phyloP scores from a whole-genome alignment of 2,797 vertebrate genomes.

The Oreortyx pictus region DNA sequence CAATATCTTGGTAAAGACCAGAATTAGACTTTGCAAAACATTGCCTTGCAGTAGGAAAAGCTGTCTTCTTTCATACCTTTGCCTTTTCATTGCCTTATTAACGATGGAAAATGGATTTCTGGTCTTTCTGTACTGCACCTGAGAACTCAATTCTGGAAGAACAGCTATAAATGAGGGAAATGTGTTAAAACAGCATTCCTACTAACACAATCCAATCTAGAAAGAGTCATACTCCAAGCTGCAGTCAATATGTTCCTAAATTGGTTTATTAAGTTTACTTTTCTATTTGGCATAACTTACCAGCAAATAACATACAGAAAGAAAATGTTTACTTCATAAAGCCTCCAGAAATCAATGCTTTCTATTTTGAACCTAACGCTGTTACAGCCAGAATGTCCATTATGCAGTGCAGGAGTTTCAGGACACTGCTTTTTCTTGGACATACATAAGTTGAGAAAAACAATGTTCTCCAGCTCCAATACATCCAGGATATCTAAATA shows the following conservation, averaged over 20 bases:
- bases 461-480: not conserved
- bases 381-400: conserved; percentile 28
- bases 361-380: conserved; percentile 10
- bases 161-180: not conserved
- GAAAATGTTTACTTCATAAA: conserved; percentile 56
- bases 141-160: not conserved
- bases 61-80: not conserved
- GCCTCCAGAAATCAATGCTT: conserved; percentile 45
- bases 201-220: not conserved
- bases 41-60: not conserved
- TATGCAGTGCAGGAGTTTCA: conserved; percentile 3
- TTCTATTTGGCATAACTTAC: conserved; percentile 38
- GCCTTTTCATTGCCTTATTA: not conserved
- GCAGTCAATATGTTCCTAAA: not conserved
- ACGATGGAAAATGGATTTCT: not conserved
- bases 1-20: not conserved
- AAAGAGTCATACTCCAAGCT: not conserved
- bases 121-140: not conserved
- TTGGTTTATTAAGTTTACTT: conserved; percentile 37
- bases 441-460: not conserved
- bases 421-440: not conserved
- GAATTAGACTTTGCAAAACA: not conserved
- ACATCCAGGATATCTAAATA: not conserved
- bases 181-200: not conserved
- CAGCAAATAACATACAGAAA: conserved; percentile 37